phyloP scores from a whole-genome alignment of 2,888 invertebrate species.

The Ornithoptera priamus region DNA sequence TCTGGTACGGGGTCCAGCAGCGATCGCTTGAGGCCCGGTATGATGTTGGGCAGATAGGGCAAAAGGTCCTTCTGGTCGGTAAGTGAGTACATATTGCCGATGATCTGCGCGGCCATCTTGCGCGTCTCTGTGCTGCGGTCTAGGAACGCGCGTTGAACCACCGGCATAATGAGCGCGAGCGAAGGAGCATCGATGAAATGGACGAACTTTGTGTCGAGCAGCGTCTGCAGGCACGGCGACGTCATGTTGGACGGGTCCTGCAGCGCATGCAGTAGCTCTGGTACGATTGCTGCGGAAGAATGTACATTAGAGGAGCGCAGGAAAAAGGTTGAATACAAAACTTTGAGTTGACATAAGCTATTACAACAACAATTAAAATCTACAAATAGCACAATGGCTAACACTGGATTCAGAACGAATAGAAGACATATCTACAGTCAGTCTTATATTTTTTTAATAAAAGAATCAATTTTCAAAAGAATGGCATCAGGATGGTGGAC shows the following conservation, averaged over 20 bases:
- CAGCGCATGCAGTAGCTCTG: slow-evolving; percentile 91
- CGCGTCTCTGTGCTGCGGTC: slow-evolving; percentile 98
- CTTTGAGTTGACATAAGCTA: no score
- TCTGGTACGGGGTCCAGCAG: slow-evolving; percentile 99
- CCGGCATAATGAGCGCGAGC: slow-evolving; percentile 99
- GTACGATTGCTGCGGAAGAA: slow-evolving; percentile 85
- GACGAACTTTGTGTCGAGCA: slow-evolving; percentile 97
- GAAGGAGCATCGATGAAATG: slow-evolving; percentile 99
- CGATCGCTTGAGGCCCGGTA: slow-evolving; percentile 97
- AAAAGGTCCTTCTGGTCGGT: slow-evolving; percentile 99
- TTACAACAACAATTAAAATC: no score
- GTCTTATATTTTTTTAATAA: no score
- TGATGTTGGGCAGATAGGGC: slow-evolving; percentile 97
- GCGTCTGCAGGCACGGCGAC: slow-evolving; percentile 93
- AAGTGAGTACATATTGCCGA: slow-evolving; percentile 99
- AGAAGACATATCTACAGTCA: no score
- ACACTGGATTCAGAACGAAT: no score
- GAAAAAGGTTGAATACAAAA: no score
- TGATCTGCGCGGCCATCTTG: slow-evolving; percentile 99
- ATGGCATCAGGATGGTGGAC: no score
- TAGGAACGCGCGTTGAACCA: slow-evolving; percentile 98
- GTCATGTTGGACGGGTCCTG: slow-evolving; percentile 98
- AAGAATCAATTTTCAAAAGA: no score
- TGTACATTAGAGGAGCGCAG: no score
- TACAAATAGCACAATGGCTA: no score